A percentile compares a stretch with the other conserved stretches of the same genome.
phyloP scores from a whole-genome alignment of 2,797 vertebrate species.

The Anolis apletophallus region DNA sequence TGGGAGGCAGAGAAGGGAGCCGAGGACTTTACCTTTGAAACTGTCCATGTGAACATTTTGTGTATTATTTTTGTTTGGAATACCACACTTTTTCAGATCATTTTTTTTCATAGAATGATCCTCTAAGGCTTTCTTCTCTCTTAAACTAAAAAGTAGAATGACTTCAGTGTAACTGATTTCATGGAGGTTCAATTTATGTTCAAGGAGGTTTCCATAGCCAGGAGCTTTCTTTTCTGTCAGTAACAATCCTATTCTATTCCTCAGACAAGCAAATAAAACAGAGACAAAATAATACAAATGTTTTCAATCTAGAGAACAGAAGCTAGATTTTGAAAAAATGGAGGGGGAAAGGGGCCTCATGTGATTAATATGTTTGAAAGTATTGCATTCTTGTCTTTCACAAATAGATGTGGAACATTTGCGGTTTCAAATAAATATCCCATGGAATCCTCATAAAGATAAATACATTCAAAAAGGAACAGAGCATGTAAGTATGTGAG shows the following conservation, averaged over 20 bases:
- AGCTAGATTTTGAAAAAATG: background rate
- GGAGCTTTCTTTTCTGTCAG: background rate
- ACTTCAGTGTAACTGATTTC: background rate
- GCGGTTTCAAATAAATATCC: conserved; percentile 64
- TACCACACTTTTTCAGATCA: background rate
- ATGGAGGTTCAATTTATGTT: background rate
- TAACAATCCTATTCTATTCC: conserved; percentile 5
- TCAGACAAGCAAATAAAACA: conserved; percentile 15
- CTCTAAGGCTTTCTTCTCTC: background rate
- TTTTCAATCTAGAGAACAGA: background rate
- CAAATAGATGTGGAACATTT: conserved; percentile 21
- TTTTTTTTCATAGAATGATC: conserved; percentile 8
- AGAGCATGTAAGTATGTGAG: conserved; percentile 62
- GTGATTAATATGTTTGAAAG: conserved; percentile 28
- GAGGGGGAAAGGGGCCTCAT: background rate
- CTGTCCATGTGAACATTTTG: background rate
- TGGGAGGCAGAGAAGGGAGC: background rate
- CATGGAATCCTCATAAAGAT: conserved; percentile 47
- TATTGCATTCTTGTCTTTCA: background rate
- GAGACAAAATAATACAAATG: conserved; percentile 3
- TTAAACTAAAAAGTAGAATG: background rate
- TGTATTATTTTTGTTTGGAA: background rate
- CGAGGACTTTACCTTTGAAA: background rate
- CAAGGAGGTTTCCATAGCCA: background rate
- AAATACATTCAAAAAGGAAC: conserved; percentile 45